A percentile compares a stretch with the other conserved stretches of the same genome.
phyloP scores from a whole-genome alignment of 2,113 vertebrate species.

The Myocastor coypus region DNA sequence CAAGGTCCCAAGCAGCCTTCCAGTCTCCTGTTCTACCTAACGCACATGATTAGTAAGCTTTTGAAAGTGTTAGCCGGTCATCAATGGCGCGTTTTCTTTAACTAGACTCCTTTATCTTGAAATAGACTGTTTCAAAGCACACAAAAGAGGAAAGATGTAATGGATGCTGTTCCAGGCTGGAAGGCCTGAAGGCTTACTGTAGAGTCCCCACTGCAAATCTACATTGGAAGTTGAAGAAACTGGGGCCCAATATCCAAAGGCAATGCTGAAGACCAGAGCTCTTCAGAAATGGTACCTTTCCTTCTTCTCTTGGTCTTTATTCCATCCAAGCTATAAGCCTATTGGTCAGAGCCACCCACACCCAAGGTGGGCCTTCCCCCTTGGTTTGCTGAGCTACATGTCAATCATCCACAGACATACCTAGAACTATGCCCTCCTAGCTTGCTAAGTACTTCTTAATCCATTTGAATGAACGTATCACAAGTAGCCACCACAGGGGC shows the following conservation, averaged over 20 bases:
- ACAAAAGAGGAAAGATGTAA: not conserved
- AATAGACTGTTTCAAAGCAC: not conserved
- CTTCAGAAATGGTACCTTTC: not conserved
- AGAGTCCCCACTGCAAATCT: not conserved
- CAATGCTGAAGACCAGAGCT: not conserved
- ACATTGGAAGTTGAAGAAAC: not conserved
- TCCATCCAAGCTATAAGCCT: not conserved
- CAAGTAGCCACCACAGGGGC: not conserved
- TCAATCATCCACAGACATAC: not conserved
- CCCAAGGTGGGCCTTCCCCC: not conserved
- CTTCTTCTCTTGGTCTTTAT: not conserved
- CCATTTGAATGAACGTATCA: not conserved
- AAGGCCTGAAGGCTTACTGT: not conserved
- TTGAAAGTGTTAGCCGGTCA: conserved; percentile 21
- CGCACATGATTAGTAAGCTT: not conserved
- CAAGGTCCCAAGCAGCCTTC: conserved; percentile 15
- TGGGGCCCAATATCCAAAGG: not conserved
- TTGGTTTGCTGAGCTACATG: not conserved
- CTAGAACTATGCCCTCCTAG: not conserved
- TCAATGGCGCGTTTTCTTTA: not conserved
- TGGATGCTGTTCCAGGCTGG: not conserved
- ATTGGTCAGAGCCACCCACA: too few species aligned
- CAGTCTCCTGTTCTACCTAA: not conserved
- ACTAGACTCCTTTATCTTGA: not conserved
- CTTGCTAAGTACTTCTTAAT: not conserved